phyloP scores from a whole-genome alignment of 2,113 vertebrate genomes.

The Cygnus atratus region DNA sequence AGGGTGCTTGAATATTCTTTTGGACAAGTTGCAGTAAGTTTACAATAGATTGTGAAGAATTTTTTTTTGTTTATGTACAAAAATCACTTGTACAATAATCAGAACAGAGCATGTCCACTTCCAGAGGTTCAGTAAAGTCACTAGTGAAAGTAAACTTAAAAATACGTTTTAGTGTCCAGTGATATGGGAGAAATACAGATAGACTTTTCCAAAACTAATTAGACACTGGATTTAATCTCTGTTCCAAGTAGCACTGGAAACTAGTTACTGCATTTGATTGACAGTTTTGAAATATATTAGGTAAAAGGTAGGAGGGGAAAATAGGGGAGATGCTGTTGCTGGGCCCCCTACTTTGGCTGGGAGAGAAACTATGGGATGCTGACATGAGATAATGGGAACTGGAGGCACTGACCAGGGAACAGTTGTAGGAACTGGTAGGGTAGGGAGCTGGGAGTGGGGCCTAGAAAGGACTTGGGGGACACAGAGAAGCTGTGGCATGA shows the following conservation, averaged over 20 bases:
- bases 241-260: neutral
- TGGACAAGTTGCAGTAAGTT: neutral
- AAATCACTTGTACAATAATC: too few species aligned
- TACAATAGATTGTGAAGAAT: neutral
- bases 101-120: too few species aligned
- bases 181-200: neutral
- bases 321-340: neutral
- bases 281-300: neutral
- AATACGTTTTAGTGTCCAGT: neutral
- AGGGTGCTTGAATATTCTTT: neutral
- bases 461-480: neutral
- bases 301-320: neutral
- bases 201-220: neutral
- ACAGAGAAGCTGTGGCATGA: neutral
- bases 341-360: neutral
- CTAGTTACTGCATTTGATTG: neutral
- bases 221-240: neutral
- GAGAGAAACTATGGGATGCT: neutral
- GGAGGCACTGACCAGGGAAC: neutral
- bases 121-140: neutral
- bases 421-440: neutral
- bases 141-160: neutral
- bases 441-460: neutral
- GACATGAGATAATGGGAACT: neutral
- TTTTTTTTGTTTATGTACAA: neutral